A percentile compares a stretch with the other conserved stretches of the same genome.
These are phyloP conservation scores for Monochamus alternatus DNA, from an alignment of 2,888 invertebrate species.

Conservation along the genomic window DNA sequence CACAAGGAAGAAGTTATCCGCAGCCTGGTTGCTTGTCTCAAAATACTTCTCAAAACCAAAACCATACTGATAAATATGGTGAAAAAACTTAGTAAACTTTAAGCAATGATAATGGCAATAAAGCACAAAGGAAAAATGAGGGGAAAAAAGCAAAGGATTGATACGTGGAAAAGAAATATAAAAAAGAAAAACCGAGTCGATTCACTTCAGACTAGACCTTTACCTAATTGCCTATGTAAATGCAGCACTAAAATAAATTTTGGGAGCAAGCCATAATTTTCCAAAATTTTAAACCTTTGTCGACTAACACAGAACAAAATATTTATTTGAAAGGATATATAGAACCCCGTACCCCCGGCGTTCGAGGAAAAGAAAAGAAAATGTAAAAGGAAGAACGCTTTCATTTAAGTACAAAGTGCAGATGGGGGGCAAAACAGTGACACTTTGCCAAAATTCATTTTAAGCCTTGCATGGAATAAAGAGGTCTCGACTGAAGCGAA, in stretches of 20 bases:
- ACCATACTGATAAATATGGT: no score
- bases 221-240: background rate
- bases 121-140: no score
- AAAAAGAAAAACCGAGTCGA: background rate
- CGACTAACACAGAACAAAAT: constrained; percentile 13
- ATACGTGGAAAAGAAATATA: no score
- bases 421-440: background rate
- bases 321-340: constrained; percentile 19
- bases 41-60: no score
- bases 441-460: constrained; percentile 7
- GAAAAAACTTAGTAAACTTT: no score
- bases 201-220: background rate
- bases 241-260: background rate
- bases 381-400: background rate
- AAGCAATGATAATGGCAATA: no score
- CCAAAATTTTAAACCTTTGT: background rate
- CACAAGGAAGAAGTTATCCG: no score
- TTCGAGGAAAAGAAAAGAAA: background rate
- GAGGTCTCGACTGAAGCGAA: background rate
- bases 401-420: constrained; percentile 6
- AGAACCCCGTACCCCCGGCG: background rate
- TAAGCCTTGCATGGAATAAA: constrained; percentile 10
- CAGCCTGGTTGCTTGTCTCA: no score
- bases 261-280: background rate
- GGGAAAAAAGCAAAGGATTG: no score